Base-by-base conservation (phyloP, 2,113 vertebrate genomes). In the Thamnaconus septentrionalis region DNA sequence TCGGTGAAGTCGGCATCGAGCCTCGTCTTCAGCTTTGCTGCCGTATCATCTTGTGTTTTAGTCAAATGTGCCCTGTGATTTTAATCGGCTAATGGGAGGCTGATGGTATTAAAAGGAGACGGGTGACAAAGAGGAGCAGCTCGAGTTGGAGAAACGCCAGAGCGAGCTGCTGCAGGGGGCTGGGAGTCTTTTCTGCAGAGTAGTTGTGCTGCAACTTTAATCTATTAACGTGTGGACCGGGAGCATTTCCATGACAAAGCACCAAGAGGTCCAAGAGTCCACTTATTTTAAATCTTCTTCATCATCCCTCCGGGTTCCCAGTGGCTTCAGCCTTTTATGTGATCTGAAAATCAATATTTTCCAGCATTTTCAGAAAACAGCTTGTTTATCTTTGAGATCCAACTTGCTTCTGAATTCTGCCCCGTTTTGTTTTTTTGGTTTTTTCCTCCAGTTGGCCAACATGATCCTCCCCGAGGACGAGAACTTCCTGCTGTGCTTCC, bases 401-500 rank as follows among this genome's bases (percentile, higher is more conserved):
- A 31, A 31, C 18, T 31, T 31, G 18, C 1, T 31, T 31, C 18
- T 31, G 18, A 31, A 31, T 31, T 31, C 18, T 31, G 18, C 18
- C 18, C 18, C 18, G 18, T 31, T 31, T 31, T 31, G 18, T 31
- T 31, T 31, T 31, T 31, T n/a, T n/a, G n/a, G n/a, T n/a, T n/a
- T 31, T 31, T 31, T 31, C 18, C 18, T 31, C 18, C 18, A 99
- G 96, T 86, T 99, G 88, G 95, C 96, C 69, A 89, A 92, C 58
- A 93, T 96, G 91, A 93, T 98, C 74, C 85, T 99, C 50, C 93
- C 95, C 0, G 93, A 96, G 57, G 94, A 97, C 57, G 97, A 98
- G 86, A 96, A 96, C 85, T 99, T 98, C 81, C 91, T 99, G 57
- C 88, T 98, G 66, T 72, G 98, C 63, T 99, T 99, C 82, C 94